Evolutionary conservation across 2,888 invertebrate genomes (phyloP), one percentile per base, ranked within the genome.

Genomic region (Homarus gammarus): DNA sequence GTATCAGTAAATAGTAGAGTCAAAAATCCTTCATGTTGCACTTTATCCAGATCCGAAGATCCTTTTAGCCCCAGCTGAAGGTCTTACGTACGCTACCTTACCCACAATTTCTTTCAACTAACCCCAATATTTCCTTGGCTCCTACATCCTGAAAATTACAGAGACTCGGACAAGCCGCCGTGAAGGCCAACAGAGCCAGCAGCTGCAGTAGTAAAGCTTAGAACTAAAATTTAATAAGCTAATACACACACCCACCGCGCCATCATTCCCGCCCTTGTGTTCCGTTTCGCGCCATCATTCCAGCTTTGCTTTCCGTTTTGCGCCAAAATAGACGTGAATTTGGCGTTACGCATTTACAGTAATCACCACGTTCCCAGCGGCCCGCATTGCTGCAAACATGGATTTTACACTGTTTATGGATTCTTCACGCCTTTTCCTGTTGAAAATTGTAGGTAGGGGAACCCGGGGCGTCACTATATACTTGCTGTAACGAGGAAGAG

Each of bases 361-460:
- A 64, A 64, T 64, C 8, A 64, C 27, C 27, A 64, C 27, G 64
- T 22, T 64, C 64, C 31, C 64, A 0, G 27, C 3, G 12, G 44
- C 8, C 64, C 78, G 56, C 51, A 56, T 40, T 33, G 27, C 51
- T 72, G 22, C 72, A 72, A 51, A 79, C 79, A 79, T 36, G 68
- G 44, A 56, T 49, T 44, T 40, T 40, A 82, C 64, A 40, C 68
- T 82, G 82, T 70, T 82, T 82, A 82, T 64, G 82, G 82, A 82
- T 82, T 82, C 15, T 64, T 70, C 40, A 82, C 70, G 82, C n/a
- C 68, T 31, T 61, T 81, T 68, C 56, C 56, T 56, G 56, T 56
- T 56, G 56, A 56, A 56, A 56, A 56, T 64, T 64, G 64, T 64
- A n/a, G 64, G 64, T 64, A 64, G 64, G 64, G 64, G 64, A 0